A percentile compares a stretch with the other conserved stretches of the same genome.
Evolutionary conservation across 2,797 vertebrate species (phyloP).

Genomic region (Todus mexicanus): DNA sequence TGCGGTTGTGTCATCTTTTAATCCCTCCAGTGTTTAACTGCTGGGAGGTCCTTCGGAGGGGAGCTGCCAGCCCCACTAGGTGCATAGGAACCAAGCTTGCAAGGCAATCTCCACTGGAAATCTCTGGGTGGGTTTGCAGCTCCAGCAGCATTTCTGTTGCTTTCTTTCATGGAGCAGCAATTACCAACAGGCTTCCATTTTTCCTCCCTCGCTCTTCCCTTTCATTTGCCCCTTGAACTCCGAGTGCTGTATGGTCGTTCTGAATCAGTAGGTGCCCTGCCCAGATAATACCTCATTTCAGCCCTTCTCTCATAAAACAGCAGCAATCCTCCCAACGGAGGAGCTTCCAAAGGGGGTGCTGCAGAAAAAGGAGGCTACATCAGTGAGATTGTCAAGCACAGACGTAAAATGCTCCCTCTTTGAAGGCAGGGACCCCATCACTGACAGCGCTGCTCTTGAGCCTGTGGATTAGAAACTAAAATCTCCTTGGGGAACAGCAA

Average conservation of each 20-base stretch:
- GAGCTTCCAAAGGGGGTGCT: background rate
- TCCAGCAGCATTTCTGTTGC: background rate
- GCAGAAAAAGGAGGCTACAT: background rate
- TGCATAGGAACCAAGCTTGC: background rate
- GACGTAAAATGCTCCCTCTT: background rate
- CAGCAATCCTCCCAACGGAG: background rate
- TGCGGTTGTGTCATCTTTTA: background rate
- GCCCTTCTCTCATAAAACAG: background rate
- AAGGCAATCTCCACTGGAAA: background rate
- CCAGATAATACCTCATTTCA: background rate
- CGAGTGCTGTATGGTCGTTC: background rate
- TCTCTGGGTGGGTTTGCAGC: background rate
- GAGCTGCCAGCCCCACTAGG: background rate
- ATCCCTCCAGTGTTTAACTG: background rate
- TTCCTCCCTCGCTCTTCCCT: fast-evolving
- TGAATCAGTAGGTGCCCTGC: background rate
- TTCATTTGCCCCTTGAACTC: background rate
- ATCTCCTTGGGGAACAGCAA: background rate
- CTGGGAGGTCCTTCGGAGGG: background rate
- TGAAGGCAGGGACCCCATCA: background rate
- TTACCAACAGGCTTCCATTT: background rate
- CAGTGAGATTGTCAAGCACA: background rate
- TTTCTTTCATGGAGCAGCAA: background rate
- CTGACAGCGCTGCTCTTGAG: background rate
- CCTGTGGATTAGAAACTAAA: background rate